Evolutionary conservation across 2,797 vertebrate genomes (phyloP).

Genomic region (Eupleurogrammus muticus): DNA sequence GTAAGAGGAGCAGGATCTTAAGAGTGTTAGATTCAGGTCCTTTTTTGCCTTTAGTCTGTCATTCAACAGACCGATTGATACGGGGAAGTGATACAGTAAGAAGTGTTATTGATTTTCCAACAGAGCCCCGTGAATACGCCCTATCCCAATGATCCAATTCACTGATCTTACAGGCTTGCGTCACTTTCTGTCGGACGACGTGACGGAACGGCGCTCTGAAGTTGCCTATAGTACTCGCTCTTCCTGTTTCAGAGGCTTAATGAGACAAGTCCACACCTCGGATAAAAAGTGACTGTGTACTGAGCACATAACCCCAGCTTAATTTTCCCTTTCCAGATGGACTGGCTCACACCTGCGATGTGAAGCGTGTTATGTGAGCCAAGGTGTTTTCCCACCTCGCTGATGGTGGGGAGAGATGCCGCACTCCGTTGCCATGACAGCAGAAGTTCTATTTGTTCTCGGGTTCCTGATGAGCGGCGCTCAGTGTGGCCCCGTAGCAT

Average conservation of each 20-base stretch:
- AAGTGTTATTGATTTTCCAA: conserved; percentile 72
- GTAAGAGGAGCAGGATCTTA: conserved; percentile 35
- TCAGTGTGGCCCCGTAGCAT: conserved; percentile 90
- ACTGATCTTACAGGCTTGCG: conserved; percentile 50
- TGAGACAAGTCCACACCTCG: conserved; percentile 31
- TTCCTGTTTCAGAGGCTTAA: conserved; percentile 30
- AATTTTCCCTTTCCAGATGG: conserved; percentile 88
- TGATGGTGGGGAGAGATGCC: conserved; percentile 93
- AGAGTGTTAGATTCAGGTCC: conserved; percentile 50
- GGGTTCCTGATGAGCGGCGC: conserved; percentile 90
- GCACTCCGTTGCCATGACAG: conserved; percentile 93
- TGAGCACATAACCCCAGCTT: conserved; percentile 69
- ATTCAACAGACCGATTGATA: conserved; percentile 68
- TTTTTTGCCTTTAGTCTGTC: conserved; percentile 47
- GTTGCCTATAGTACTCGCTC: conserved; percentile 5
- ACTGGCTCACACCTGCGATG: conserved; percentile 84
- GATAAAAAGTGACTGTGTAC: conserved; percentile 59
- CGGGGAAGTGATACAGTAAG: conserved; percentile 70
- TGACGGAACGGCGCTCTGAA: conserved; percentile 36
- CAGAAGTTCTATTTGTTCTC: conserved; percentile 91
- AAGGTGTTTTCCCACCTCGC: conserved; percentile 87
- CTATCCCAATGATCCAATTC: conserved; percentile 67
- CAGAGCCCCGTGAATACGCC: conserved; percentile 56
- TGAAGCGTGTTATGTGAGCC: conserved; percentile 90
- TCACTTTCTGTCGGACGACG: conserved; percentile 47